Base-by-base conservation (phyloP, 2,113 vertebrate species). In the Lycaon pictus region DNA sequence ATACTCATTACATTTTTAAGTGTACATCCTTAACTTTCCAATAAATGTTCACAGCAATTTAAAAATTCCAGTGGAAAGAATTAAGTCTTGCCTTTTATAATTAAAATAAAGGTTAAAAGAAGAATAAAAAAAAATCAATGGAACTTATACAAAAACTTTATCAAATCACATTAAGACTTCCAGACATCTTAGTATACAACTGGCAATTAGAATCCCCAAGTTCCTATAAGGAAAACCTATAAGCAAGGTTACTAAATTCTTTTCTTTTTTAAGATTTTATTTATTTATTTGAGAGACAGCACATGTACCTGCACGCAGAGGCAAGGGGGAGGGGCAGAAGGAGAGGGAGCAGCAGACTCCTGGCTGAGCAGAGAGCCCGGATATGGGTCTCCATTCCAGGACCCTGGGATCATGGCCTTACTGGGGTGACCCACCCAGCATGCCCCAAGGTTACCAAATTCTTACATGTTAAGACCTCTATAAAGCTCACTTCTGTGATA, bases 81-180 rank as follows among this genome's bases (percentile, higher is more conserved):
- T 72, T 79, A 86, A 90, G 5, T 53, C n/a, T 85, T 95, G 19
- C 37, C 37, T 94, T 96, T 96, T 76, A 93, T 56, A 82, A 94
- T 96, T 65, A 97, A 97, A 96, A 74, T 65, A 65, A 65, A 90
- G 22, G 53, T 92, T 95, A 91, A 95, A 96, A 25, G 5, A 94
- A 90, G 2, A 97, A 77, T 63, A 74, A 82, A 93, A 96, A 87
- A 81, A 83, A 48, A 95, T 67, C 58, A 15, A 25, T n/a, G 7
- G 15, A 56, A 89, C 19, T 63, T 29, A 62, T 63, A 32, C 12
- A 35, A 12, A 74, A 94, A 16, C 19, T 72, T 72, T 82, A 63
- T 27, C 9, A 67, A 96, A 82, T 77, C 16, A 80, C n/a, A 48
- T 74, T 16, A 63, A 79, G 82, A 22, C 37, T 88, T 90, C 17